phyloP scores from a whole-genome alignment of 2,888 invertebrate species.

The Perdita meconis region DNA sequence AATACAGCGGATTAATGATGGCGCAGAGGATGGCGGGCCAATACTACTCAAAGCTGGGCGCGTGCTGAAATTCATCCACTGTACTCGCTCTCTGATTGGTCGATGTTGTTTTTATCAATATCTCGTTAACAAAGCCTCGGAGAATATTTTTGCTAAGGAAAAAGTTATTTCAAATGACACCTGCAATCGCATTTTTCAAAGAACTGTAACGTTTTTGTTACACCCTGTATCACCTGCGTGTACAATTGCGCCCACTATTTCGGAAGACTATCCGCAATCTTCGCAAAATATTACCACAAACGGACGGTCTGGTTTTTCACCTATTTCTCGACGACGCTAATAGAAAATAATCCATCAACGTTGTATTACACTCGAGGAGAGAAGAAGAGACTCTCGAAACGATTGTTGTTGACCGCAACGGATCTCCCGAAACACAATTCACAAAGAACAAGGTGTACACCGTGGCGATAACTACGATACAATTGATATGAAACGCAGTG shows the following conservation, averaged over 20 bases:
- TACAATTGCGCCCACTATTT: neutral
- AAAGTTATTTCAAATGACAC: no score
- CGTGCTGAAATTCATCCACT: no score
- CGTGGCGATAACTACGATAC: neutral
- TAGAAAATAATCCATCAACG: slow-evolving; percentile 48
- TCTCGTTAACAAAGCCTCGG: no score
- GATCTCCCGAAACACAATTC: slow-evolving; percentile 7
- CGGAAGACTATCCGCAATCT: slow-evolving; percentile 35
- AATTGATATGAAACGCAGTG: slow-evolving; percentile 11
- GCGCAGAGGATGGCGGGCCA: no score
- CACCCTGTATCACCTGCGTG: slow-evolving; percentile 7
- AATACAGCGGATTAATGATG: no score
- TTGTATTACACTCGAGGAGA: slow-evolving; percentile 18
- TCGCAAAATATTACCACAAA: slow-evolving; percentile 51
- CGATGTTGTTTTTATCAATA: no score
- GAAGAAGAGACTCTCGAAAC: neutral
- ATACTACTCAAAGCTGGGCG: no score
- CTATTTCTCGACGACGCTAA: slow-evolving; percentile 53
- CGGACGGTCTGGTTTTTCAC: slow-evolving; percentile 58
- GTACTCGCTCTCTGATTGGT: no score
- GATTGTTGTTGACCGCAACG: slow-evolving; percentile 17
- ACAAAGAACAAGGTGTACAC: neutral
- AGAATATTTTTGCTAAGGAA: no score
- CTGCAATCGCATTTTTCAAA: slow-evolving; percentile 2
- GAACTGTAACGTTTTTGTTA: slow-evolving; percentile 3